Conservation (phyloP, 2,888 invertebrate genomes). For the Acrobeloides nanus region DNA sequence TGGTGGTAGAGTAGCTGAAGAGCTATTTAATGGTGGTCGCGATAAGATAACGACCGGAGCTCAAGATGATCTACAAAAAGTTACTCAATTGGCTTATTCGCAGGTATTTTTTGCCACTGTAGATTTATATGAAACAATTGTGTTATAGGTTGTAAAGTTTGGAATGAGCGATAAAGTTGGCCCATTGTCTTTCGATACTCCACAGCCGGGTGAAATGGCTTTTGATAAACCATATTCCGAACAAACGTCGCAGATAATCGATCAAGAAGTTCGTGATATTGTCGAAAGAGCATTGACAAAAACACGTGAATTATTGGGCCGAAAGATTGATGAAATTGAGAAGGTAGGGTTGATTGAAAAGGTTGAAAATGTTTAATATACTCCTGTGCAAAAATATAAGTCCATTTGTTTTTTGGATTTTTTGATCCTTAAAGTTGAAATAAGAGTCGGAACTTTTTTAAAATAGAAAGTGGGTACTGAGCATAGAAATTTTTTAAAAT, state of each 20-base stretch:
- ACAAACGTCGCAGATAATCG: slow-evolving; percentile 88
- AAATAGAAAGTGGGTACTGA: not conserved
- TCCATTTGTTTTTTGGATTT: no score
- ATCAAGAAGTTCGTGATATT: slow-evolving; percentile 75
- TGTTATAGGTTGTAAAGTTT: slow-evolving; percentile 73
- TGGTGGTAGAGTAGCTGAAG: slow-evolving; percentile 93
- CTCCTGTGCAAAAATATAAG: no score
- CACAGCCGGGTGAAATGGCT: slow-evolving; percentile 72
- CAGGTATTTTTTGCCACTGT: slow-evolving; percentile 62
- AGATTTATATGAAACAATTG: not conserved
- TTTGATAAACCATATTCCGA: slow-evolving; percentile 82
- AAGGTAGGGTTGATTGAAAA: slow-evolving; percentile 61
- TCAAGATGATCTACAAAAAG: slow-evolving; percentile 93
- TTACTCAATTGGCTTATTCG: slow-evolving; percentile 94
- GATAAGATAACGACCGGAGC: slow-evolving; percentile 96
- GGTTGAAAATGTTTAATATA: no score
- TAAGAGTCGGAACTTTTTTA: not conserved
- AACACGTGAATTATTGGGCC: slow-evolving; percentile 69
- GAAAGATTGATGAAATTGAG: slow-evolving; percentile 77
- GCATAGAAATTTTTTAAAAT: not conserved
- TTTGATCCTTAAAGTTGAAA: no score
- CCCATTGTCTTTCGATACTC: slow-evolving; percentile 89
- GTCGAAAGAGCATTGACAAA: slow-evolving; percentile 72
- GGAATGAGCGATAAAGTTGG: slow-evolving; percentile 97
- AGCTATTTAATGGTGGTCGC: slow-evolving; percentile 89